phyloP scores from a whole-genome alignment of 2,113 vertebrate species.

The Proterorhinus semilunaris region DNA sequence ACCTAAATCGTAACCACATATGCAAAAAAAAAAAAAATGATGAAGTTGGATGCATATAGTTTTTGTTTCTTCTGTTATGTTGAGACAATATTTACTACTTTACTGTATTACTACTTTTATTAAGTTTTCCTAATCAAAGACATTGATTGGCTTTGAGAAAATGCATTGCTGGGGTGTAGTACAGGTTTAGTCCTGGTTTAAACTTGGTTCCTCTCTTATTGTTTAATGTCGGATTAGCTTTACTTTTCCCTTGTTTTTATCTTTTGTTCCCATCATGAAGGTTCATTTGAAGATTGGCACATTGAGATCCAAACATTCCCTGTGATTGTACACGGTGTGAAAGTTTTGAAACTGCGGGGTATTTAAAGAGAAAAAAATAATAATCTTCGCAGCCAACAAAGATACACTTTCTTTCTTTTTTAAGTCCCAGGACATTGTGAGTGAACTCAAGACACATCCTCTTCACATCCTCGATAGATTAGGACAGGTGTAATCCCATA shows the following conservation, averaged over 20 bases:
- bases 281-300: background rate
- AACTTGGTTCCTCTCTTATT: background rate
- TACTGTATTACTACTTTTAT: no score
- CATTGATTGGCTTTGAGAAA: no score
- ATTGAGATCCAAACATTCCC: background rate
- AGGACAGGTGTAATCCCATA: conserved; percentile 41
- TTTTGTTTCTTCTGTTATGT: no score
- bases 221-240: background rate
- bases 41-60: no score
- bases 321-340: background rate
- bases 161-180: background rate
- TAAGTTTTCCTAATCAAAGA: no score
- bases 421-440: conserved; percentile 31
- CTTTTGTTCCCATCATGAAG: background rate
- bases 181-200: background rate
- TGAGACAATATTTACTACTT: no score
- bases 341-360: background rate
- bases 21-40: no score
- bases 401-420: background rate
- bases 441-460: conserved; percentile 46
- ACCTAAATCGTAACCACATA: no score
- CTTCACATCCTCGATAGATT: conserved; percentile 56
- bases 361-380: no score
- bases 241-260: background rate
- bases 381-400: no score